Conservation (phyloP, 2,888 invertebrate genomes). For the Phengaris alcon region DNA sequence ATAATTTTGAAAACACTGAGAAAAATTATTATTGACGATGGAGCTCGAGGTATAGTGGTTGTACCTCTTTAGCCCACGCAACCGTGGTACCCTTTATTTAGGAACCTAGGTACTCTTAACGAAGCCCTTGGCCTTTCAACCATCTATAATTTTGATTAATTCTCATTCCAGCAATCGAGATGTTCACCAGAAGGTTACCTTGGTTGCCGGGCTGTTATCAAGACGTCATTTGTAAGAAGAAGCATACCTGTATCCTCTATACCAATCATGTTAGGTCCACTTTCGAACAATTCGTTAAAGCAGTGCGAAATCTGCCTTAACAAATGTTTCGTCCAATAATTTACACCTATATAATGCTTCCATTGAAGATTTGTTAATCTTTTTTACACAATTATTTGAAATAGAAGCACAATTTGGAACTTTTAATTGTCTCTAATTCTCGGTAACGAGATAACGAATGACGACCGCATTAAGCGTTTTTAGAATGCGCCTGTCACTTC, state of each 20-base stretch:
- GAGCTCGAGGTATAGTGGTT: not conserved
- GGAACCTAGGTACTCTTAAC: not conserved
- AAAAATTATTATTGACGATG: not conserved
- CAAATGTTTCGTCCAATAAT: too few relatives aligned
- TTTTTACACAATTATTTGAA: not conserved
- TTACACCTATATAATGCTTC: too few relatives aligned
- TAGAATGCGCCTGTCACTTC: not conserved
- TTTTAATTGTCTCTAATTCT: not conserved
- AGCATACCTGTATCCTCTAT: not conserved
- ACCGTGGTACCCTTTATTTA: slow-evolving; percentile 3
- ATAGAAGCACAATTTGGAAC: not conserved
- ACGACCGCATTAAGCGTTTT: not conserved
- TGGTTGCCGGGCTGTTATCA: not conserved
- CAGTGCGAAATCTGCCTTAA: not conserved
- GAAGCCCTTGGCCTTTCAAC: not conserved
- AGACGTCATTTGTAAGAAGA: too few relatives aligned
- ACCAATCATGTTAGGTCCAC: slow-evolving; percentile 17
- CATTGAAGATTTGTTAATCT: too few relatives aligned
- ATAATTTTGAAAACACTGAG: not conserved
- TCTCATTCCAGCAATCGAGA: not conserved
- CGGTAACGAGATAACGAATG: not conserved
- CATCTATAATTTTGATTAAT: not conserved
- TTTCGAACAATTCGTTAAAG: slow-evolving; percentile 7
- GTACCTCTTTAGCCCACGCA: not conserved
- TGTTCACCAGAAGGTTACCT: slow-evolving; percentile 13